phyloP scores from a whole-genome alignment of 2,888 invertebrate species.

The Cerceris ruficornis region DNA sequence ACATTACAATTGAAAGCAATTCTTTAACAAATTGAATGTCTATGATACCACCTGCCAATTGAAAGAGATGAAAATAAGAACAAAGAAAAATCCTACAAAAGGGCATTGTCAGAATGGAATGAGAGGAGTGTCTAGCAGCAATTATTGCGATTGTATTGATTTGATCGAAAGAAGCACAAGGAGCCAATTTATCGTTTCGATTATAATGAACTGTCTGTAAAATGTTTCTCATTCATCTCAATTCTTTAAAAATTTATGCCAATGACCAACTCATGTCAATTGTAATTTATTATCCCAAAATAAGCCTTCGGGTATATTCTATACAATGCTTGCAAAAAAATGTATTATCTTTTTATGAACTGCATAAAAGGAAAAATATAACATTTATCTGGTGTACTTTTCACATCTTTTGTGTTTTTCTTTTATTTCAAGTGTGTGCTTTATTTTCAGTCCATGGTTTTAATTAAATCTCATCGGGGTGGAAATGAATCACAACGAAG shows the following conservation, averaged over 20 bases:
- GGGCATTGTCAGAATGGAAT: slow-evolving; percentile 7
- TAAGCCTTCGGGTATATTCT: too few relatives aligned
- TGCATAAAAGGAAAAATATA: not conserved
- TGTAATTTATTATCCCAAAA: too few relatives aligned
- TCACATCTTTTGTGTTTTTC: not conserved
- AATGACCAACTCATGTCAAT: too few relatives aligned
- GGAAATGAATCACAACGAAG: slow-evolving; percentile 52
- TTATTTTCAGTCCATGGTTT: slow-evolving; percentile 36
- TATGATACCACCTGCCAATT: not conserved
- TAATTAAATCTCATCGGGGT: slow-evolving; percentile 53
- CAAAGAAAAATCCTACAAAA: not conserved
- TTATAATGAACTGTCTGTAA: slow-evolving; percentile 16
- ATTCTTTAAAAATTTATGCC: not conserved
- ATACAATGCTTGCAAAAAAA: too few relatives aligned
- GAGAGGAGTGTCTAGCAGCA: slow-evolving; percentile 42
- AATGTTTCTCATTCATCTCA: slow-evolving; percentile 21
- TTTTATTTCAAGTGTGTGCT: slow-evolving; percentile 5
- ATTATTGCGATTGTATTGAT: slow-evolving; percentile 51
- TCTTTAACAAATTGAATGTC: not conserved
- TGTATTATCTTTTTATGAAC: too few relatives aligned
- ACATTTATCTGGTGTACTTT: not conserved
- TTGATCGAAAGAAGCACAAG: slow-evolving; percentile 41
- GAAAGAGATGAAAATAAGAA: slow-evolving; percentile 1
- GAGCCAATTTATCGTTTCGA: slow-evolving; percentile 35
- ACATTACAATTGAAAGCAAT: not conserved